These are phyloP conservation scores for Coregonus clupeaformis DNA, from an alignment of 2,113 vertebrate genomes.

Conservation along the genomic window DNA sequence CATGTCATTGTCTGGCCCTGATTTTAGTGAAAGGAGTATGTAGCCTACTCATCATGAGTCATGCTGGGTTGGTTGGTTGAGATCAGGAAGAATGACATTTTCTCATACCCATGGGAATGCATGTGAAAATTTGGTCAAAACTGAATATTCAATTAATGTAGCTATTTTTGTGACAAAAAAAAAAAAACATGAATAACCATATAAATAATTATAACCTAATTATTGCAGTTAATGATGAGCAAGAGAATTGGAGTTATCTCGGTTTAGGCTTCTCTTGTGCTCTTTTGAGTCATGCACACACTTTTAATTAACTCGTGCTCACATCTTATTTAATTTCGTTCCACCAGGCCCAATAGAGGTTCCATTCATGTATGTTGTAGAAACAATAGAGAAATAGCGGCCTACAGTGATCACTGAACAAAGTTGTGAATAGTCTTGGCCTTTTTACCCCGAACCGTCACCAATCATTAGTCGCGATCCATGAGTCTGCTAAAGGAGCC, in stretches of 20 bases:
- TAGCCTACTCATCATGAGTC: background rate
- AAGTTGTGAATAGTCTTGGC: constrained; percentile 70
- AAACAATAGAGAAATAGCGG: background rate
- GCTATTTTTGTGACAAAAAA: too few species aligned
- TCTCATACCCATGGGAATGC: too few species aligned
- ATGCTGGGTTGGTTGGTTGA: too few species aligned
- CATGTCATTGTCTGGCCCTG: background rate
- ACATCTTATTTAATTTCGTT: background rate
- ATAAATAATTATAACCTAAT: too few species aligned
- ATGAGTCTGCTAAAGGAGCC: constrained; percentile 64
- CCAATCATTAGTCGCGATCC: constrained; percentile 58
- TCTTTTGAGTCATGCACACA: background rate
- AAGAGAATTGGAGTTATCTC: background rate
- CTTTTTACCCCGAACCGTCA: constrained; percentile 69
- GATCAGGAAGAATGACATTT: too few species aligned
- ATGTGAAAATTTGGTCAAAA: too few species aligned
- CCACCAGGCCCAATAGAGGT: background rate
- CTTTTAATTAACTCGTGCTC: background rate
- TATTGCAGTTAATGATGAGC: too few species aligned
- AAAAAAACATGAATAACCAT: too few species aligned
- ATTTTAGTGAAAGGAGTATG: background rate
- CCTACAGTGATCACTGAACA: constrained; percentile 50
- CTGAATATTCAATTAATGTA: too few species aligned
- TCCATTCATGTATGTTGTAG: background rate
- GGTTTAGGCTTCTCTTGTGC: background rate